phyloP scores from a whole-genome alignment of 2,113 vertebrate genomes.

The Oostethus manadensis region DNA sequence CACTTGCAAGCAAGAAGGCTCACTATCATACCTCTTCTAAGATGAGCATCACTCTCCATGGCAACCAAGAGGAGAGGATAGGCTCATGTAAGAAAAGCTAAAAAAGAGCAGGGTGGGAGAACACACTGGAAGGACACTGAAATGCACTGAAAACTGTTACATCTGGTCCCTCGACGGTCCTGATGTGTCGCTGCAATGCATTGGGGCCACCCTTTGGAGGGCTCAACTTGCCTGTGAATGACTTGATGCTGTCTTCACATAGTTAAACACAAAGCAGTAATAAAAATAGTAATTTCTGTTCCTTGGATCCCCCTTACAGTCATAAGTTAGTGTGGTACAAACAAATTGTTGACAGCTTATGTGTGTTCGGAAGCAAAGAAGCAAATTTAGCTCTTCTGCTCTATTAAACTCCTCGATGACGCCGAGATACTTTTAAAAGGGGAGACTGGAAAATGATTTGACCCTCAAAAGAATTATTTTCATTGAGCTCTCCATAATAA shows the following conservation, averaged over 20 bases:
- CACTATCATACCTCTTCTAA: constrained; percentile 1
- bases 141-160: constrained; percentile 29
- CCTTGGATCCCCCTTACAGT: constrained; percentile 1
- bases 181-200: neutral
- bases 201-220: too few species aligned
- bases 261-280: neutral
- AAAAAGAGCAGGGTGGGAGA: constrained; percentile 21
- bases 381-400: too few species aligned
- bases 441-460: constrained; percentile 14
- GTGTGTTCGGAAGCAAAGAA: neutral
- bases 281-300: neutral
- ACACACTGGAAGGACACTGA: constrained; percentile 6
- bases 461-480: constrained; percentile 38
- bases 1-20: constrained; percentile 23
- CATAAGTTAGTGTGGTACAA: neutral
- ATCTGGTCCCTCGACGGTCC: constrained; percentile 6
- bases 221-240: too few species aligned
- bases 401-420: constrained; percentile 4
- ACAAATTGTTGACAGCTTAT: neutral
- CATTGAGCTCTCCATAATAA: constrained; percentile 45
- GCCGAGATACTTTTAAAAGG: constrained; percentile 6
- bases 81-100: constrained; percentile 10
- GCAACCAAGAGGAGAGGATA: constrained; percentile 31
- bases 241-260: neutral
- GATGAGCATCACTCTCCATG: constrained; percentile 39